Conservation (phyloP, 2,888 invertebrate species). For the Ypsolopha sequella region DNA sequence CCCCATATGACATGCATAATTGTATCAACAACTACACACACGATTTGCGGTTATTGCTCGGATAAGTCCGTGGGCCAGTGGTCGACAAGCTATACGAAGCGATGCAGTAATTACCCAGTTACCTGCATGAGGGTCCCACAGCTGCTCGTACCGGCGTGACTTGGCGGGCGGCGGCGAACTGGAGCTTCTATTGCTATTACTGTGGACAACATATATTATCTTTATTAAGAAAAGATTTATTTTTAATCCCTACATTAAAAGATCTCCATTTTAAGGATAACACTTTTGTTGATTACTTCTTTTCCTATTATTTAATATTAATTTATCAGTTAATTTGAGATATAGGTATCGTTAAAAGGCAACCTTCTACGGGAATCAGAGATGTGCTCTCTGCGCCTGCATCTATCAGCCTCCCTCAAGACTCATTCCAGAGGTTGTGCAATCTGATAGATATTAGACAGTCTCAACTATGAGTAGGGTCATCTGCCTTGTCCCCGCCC, state of each 20-base stretch:
- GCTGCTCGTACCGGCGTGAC: constrained; percentile 50
- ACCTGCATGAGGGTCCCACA: constrained; percentile 60
- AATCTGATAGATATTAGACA: constrained; percentile 26
- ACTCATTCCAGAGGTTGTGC: constrained; percentile 90
- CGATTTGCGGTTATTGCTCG: background rate
- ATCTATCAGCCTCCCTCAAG: constrained; percentile 88
- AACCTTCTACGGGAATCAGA: no score
- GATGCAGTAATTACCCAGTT: constrained; percentile 61
- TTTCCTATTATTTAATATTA: no score
- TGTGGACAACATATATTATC: background rate
- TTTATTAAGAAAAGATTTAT: no score
- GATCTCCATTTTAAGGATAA: no score
- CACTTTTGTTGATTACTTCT: no score
- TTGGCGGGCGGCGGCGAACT: constrained; percentile 56
- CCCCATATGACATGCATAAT: no score
- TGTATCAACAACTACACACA: background rate
- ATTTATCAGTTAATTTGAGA: no score
- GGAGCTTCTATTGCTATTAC: background rate
- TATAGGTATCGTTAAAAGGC: no score
- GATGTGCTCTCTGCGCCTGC: constrained; percentile 86
- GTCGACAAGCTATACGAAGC: constrained; percentile 25
- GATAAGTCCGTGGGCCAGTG: no score
- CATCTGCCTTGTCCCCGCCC: constrained; percentile 18
- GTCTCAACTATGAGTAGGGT: no score
- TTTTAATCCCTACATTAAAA: no score